Conservation (phyloP, 2,888 invertebrate genomes). For the Dryadula phaetusa region DNA sequence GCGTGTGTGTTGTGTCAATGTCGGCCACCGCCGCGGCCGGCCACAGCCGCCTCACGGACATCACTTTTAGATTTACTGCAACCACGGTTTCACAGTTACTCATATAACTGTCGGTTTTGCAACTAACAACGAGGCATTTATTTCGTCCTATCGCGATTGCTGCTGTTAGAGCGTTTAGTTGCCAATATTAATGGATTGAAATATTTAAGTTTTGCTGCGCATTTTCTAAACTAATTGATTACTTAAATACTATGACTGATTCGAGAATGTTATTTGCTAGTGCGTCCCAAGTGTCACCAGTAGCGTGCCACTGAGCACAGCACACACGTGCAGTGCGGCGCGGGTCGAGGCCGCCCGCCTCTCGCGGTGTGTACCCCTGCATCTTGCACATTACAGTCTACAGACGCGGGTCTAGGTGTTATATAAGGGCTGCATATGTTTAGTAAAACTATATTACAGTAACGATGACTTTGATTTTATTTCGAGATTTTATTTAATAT, state of each 20-base stretch:
- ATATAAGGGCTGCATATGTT: background rate
- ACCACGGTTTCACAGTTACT: slow-evolving; percentile 15
- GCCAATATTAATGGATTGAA: background rate
- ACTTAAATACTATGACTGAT: no score
- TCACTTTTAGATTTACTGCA: slow-evolving; percentile 22
- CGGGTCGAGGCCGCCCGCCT: slow-evolving; percentile 49
- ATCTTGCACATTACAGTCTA: background rate
- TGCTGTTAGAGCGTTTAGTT: background rate
- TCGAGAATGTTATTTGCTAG: background rate
- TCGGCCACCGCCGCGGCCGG: slow-evolving; percentile 1
- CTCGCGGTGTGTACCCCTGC: slow-evolving; percentile 30
- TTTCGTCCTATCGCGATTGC: background rate
- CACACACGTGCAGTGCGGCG: background rate
- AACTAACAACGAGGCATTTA: background rate
- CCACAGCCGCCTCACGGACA: slow-evolving; percentile 18
- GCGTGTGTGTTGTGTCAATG: slow-evolving; percentile 23
- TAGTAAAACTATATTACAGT: background rate
- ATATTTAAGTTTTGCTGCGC: background rate
- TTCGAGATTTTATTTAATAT: no score
- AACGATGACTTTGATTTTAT: no score
- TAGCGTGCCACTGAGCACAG: background rate
- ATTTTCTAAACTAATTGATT: no score
- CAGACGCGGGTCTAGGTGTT: background rate
- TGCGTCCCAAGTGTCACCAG: background rate
- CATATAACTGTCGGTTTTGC: background rate